Conservation (phyloP, 2,888 invertebrate species). For the Megaustenia siamemsis region DNA sequence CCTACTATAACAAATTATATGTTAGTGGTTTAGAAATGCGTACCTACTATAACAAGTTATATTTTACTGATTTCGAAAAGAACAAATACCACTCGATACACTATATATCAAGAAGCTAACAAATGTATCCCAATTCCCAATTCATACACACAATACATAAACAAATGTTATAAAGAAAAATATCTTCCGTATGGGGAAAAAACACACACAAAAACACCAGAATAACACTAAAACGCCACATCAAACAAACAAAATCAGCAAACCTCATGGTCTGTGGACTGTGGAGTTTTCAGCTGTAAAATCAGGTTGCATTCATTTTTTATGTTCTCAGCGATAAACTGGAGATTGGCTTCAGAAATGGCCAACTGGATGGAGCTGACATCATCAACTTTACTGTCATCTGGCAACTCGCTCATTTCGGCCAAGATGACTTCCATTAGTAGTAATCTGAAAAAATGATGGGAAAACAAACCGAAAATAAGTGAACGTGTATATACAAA, state of each 20-base stretch:
- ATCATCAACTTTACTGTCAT: background rate
- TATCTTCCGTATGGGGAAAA: background rate
- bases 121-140: too few relatives aligned
- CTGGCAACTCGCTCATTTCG: constrained; percentile 48
- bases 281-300: constrained; percentile 36
- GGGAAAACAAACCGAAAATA: background rate
- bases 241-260: background rate
- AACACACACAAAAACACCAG: background rate
- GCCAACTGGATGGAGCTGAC: constrained; percentile 30
- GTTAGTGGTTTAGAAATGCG: too few relatives aligned
- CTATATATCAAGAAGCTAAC: too few relatives aligned
- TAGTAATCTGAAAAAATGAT: constrained; percentile 22
- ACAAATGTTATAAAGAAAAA: too few relatives aligned
- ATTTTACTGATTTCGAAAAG: too few relatives aligned
- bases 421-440: constrained; percentile 50
- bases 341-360: constrained; percentile 39
- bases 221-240: background rate
- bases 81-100: too few relatives aligned
- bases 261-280: constrained; percentile 50
- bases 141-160: too few relatives aligned
- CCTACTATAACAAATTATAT: too few relatives aligned
- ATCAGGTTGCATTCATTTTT: constrained; percentile 49
- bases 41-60: too few relatives aligned
- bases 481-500: too few relatives aligned
- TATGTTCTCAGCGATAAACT: constrained; percentile 45